Base-by-base conservation (phyloP, 30 jellyfish, hydroid and myxozoan species). In the Haliclystus octoradiatus region DNA sequence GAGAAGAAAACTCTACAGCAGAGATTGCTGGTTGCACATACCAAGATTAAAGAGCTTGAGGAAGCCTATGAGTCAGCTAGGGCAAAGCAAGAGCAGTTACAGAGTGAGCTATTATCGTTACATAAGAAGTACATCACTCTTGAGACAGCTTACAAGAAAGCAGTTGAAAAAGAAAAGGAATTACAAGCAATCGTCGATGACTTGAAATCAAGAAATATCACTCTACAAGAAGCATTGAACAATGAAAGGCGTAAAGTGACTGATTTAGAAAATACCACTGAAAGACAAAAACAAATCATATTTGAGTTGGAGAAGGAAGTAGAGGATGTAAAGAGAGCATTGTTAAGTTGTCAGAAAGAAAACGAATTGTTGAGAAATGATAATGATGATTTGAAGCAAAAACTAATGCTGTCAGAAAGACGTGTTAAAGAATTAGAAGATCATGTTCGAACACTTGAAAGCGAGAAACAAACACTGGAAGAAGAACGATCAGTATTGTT, bases 21-120 rank as follows among this genome's bases (percentile, higher is more conserved):
- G 26, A 51, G 84, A 34, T 79, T 89, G 46, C 60, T 52, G 31
- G 62, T 86, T 31, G 95, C 98, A 4, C 71, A 66, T 34, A 88
- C 81, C 30, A 71, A 92, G 77, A 72, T 89, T 50, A 73, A 90
- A 61, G 98, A 89, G 68, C 84, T 89, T 31, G 98, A 89, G 65
- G 94, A 82, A 35, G 93, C 87, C 2, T 77, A 68, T 49, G 98
- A 81, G 28, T 84, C 88, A n/a, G 94, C 95, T 15, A 70, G 86
- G 52, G 65, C 78, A 61, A 78, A 78, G 49, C 62, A 83, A 22
- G 95, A 89, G 32, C 93, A 89, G 66, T 68, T 89, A 72, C 98
- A 89, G 50, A 82, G 77, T 0, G 93, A 82, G 28, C 74, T 81
- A 61, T 68, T 75, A 71, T 80, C 79, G 0, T 72, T 89, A 62